Base-by-base conservation (phyloP, 1,140 invertebrate species). In the Lucilia sericata region DNA sequence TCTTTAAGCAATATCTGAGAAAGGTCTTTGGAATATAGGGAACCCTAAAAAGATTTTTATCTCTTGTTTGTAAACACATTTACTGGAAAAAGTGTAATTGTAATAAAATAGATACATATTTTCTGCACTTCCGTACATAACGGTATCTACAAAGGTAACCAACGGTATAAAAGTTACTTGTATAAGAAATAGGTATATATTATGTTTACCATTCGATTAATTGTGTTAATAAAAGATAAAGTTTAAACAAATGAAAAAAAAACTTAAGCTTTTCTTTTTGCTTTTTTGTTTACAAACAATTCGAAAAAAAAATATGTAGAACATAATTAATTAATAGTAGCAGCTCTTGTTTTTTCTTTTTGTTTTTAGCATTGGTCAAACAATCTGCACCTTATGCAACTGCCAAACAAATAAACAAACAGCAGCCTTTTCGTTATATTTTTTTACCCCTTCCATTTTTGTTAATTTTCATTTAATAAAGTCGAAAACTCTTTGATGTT, bases 171-270 rank as follows among this genome's bases (percentile, higher is more conserved):
- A 4, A 8, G 36, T 3, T 36, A 36, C 36, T 36, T 8, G 8
- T 36, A 36, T 36, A 3, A 36, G 36, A 36, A 36, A 36, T 36
- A 36, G 36, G 36, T 60, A n/a, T n/a, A n/a, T n/a, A n/a, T n/a
- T n/a, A n/a, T n/a, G 65, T 70, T 70, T 70, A 10, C 65, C 65
- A 70, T 70, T 70, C 65, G 65, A 70, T 70, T 70, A 70, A 70
- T n/a, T n/a, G 65, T 70, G 65, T 70, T 25, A 70, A 70, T 42
- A 42, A 42, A 42, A 42, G 42, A 42, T 70, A 70, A 70, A 21
- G 9, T 70, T 70, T 70, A 25, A 25, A 21, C n/a, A 70, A 60
- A 60, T 7, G 14, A 14, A 14, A 60, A 70, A 7, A 21, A 19
- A 30, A 30, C 14, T 60, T 60, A n/a, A 14, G 55, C 3, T 60